Evolutionary conservation across 1,140 invertebrate genomes (phyloP), one percentile per base, ranked within the genome.

Genomic region (Potamilus streckersoni): DNA sequence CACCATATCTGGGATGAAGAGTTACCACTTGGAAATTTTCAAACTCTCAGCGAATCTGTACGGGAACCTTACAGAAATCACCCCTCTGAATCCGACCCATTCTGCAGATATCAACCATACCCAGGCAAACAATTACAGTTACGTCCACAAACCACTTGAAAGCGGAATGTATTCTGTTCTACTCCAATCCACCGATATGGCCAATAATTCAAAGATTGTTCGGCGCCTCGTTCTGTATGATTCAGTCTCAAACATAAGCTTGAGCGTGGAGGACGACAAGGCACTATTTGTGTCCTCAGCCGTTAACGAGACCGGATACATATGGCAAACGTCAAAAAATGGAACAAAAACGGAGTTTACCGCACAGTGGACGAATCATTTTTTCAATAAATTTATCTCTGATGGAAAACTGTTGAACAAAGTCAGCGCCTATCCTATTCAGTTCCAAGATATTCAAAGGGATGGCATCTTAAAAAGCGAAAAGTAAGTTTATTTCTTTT

Each of bases 181-280:
- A 5, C 38, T 83, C 59, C 69, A 81, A 68, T 72, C 71, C 15
- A 23, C 73, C 2, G 81, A 83, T 71, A 69, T 14, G 17, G 77
- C 78, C 31, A 80, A 80, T 63, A 83, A 83, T 72, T 76, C 78
- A 56, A 23, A 27, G 3, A 73, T 59, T 38, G 64, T 70, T 17
- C 20, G 81, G 56, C 67, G 74, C 2, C 62, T 83, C 2, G 69
- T 72, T 56, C 69, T 82, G 8, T 84, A 79, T 68, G 80, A 82
- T 55, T 16, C 27, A 17, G 49, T 56, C 12, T 79, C 76, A 19
- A 96, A 74, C 49, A 55, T 69, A 3, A 20, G 17, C 15, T 38
- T 20, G n/a, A n/a, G n/a, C 12, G 38, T 23, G 15, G 38, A 62
- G 6, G 68, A 68, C 17, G 67, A 78, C 38, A 66, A 62, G 23